Evolutionary conservation across 2,113 vertebrate species (phyloP).

Genomic region (Pachyramphus minor): DNA sequence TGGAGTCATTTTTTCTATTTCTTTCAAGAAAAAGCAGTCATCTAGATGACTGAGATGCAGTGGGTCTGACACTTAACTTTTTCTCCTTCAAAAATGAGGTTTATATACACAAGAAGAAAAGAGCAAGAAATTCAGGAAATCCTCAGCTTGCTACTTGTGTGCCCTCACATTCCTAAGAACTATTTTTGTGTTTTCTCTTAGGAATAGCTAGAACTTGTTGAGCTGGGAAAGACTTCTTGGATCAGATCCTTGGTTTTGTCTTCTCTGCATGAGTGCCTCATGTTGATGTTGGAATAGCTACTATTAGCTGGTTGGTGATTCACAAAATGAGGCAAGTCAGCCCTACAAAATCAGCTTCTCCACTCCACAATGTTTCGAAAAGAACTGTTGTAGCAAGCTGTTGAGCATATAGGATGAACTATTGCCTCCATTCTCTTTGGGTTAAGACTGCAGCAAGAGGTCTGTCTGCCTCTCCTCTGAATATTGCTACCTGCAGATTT

Average conservation of each 20-base stretch:
- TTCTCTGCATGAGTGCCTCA: background rate
- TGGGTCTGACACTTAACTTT: background rate
- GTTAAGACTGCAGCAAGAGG: background rate
- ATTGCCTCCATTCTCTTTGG: background rate
- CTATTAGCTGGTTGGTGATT: conserved; percentile 21
- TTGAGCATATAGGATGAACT: background rate
- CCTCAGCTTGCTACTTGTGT: conserved; percentile 26
- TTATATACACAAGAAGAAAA: background rate
- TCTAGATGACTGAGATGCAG: background rate
- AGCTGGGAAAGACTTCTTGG: conserved; percentile 64
- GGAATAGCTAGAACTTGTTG: conserved; percentile 53
- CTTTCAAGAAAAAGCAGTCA: background rate
- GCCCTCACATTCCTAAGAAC: conserved; percentile 43
- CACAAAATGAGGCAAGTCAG: conserved; percentile 5
- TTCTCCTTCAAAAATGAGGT: background rate
- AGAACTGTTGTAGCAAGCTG: background rate
- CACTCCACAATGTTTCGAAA: background rate
- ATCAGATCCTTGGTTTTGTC: conserved; percentile 53
- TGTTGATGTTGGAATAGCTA: conserved; percentile 53
- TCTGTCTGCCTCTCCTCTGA: background rate
- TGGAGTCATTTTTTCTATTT: background rate
- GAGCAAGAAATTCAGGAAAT: conserved; percentile 51
- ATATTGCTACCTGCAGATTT: background rate
- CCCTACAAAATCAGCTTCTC: background rate
- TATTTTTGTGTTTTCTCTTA: conserved; percentile 52